Conservation (phyloP, 2,113 vertebrate species). For the Penelope pileata region DNA sequence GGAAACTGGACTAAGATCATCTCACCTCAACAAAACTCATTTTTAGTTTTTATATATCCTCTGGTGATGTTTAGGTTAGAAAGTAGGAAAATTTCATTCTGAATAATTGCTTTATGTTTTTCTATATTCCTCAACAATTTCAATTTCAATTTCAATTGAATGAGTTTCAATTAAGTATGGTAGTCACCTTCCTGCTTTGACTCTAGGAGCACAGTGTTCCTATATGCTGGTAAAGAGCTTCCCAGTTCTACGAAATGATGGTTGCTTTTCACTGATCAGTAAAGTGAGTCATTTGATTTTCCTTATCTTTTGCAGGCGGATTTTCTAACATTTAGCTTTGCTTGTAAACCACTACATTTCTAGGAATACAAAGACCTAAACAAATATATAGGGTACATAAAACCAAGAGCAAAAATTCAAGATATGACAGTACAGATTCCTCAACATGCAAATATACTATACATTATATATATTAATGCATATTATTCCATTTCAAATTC, state of each 20-base stretch:
- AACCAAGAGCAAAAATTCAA: background rate
- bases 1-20: background rate
- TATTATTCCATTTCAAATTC: background rate
- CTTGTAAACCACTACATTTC: background rate
- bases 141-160: too few species aligned
- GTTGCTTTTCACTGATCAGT: background rate
- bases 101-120: background rate
- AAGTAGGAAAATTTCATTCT: background rate
- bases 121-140: background rate
- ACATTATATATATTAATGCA: background rate
- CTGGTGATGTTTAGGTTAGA: background rate
- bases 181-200: background rate
- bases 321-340: background rate
- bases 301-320: background rate
- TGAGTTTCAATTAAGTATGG: background rate
- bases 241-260: background rate
- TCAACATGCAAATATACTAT: background rate
- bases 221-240: background rate
- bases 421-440: background rate
- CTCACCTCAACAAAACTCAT: background rate
- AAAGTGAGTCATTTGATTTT: background rate
- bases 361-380: background rate
- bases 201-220: background rate
- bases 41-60: background rate
- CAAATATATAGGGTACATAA: background rate